Evolutionary conservation across 2,113 vertebrate genomes (phyloP), one percentile per base, ranked within the genome.

Genomic region (Acanthochromis polyacanthus): DNA sequence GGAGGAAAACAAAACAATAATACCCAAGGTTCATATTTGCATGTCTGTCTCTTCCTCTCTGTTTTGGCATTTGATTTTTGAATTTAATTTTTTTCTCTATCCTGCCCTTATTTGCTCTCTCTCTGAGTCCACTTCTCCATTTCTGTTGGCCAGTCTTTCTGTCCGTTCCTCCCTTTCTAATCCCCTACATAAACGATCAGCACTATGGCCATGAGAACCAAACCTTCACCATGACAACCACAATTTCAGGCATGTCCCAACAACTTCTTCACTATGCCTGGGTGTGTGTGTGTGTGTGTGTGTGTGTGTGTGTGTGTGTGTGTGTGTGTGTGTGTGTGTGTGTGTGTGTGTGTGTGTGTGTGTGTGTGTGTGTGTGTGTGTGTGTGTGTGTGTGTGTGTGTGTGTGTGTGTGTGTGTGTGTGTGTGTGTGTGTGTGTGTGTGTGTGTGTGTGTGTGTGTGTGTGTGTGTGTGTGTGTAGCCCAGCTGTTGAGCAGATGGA

Each of bases 401-500:
- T n/a, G 20, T 55, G 69, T 68, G 63, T 61, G 62, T 38, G 70
- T 48, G 81, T 45, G 78, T 80, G 53, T 53, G 19, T 65, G 60
- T 77, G 75, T n/a, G 20, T 55, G 69, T 68, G 63, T 61, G 62
- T 38, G 70, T 48, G 81, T 45, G 78, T 80, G 53, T 53, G 19
- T 65, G 60, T 77, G 75, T n/a, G 20, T 55, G 69, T 68, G 63
- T 61, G 62, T 38, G 70, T 48, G 81, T 45, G 78, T 80, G 53
- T 53, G 19, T 65, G 60, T 77, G 75, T 53, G 19, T 65, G 60
- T 79, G 75, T 81, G 65, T 86, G 81, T 63, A 45, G 68, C 63
- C 85, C 91, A 92, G 91, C 89, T 93, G 92, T 89, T 91, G 84
- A 91, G 64, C 88, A 93, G 87, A 92, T 90, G 92, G 87, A 93